Conservation (phyloP, 2,797 vertebrate species). For the Myiothlypis coronata region DNA sequence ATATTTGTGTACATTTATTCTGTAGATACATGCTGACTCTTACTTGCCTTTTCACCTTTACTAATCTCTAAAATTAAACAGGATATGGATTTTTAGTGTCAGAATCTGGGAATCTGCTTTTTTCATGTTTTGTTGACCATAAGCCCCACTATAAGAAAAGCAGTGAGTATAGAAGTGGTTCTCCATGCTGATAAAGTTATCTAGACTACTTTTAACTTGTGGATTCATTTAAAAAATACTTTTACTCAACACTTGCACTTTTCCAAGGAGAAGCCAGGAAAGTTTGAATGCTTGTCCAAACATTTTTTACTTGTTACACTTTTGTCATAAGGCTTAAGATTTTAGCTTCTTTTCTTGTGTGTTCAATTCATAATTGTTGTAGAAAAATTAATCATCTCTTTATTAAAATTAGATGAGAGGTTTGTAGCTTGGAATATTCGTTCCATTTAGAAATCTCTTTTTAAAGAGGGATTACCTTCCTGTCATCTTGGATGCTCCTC, state of each 20-base stretch:
- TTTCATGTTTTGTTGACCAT: background rate
- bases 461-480: background rate
- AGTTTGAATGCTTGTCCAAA: background rate
- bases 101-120: background rate
- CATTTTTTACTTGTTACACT: background rate
- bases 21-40: background rate
- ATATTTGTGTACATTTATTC: background rate
- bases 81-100: background rate
- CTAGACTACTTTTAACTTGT: background rate
- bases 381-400: background rate
- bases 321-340: background rate
- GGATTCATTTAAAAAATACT: background rate
- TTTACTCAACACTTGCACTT: background rate
- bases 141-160: background rate
- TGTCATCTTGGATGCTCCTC: background rate
- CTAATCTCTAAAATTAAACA: background rate
- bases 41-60: background rate
- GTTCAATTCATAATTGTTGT: background rate
- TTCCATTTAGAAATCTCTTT: background rate
- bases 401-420: background rate
- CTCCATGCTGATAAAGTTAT: background rate
- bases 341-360: background rate
- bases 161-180: rapidly evolving
- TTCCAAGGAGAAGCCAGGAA: background rate
- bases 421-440: background rate